phyloP scores from a whole-genome alignment of 2,888 invertebrate species.

The Protonemura montana region DNA sequence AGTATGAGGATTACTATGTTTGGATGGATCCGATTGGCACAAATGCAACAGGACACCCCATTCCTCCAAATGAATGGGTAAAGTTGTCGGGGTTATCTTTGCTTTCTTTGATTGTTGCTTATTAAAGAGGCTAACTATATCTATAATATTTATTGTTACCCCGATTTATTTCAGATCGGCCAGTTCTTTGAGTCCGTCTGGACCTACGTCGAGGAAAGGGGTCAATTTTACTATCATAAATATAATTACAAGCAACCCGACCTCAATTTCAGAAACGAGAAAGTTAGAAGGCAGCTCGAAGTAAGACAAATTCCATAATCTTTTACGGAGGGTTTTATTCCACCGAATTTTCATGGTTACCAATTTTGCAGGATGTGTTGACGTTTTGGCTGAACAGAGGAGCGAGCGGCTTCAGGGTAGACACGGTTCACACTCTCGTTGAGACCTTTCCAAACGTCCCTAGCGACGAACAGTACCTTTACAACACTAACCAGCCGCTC shows the following conservation, averaged over 20 bases:
- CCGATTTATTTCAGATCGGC: slow-evolving; percentile 55
- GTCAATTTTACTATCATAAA: slow-evolving; percentile 64
- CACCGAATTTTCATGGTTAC: too few relatives aligned
- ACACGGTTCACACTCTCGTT: slow-evolving; percentile 59
- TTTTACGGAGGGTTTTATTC: too few relatives aligned
- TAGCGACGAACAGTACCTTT: slow-evolving; percentile 66
- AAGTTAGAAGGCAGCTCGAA: slow-evolving; percentile 56
- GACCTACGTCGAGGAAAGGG: slow-evolving; percentile 58
- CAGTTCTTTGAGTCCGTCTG: slow-evolving; percentile 64
- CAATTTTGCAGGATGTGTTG: slow-evolving; percentile 63
- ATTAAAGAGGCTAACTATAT: too few relatives aligned
- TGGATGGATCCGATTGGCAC: slow-evolving; percentile 64
- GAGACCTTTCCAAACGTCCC: slow-evolving; percentile 58
- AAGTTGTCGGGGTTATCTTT: slow-evolving; percentile 42
- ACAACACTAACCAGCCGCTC: slow-evolving; percentile 69
- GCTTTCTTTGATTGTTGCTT: too few relatives aligned
- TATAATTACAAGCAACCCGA: slow-evolving; percentile 65
- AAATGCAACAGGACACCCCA: slow-evolving; percentile 55
- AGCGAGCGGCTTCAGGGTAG: slow-evolving; percentile 78
- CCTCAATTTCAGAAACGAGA: slow-evolving; percentile 62
- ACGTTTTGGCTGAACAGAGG: slow-evolving; percentile 78
- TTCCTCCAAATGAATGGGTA: slow-evolving; percentile 64
- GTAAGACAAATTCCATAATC: slow-evolving; percentile 50
- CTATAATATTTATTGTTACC: too few relatives aligned
- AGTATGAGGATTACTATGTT: slow-evolving; percentile 78